Evolutionary conservation across 2,888 invertebrate genomes (phyloP).

Genomic region (Cryptocephalus primarius): DNA sequence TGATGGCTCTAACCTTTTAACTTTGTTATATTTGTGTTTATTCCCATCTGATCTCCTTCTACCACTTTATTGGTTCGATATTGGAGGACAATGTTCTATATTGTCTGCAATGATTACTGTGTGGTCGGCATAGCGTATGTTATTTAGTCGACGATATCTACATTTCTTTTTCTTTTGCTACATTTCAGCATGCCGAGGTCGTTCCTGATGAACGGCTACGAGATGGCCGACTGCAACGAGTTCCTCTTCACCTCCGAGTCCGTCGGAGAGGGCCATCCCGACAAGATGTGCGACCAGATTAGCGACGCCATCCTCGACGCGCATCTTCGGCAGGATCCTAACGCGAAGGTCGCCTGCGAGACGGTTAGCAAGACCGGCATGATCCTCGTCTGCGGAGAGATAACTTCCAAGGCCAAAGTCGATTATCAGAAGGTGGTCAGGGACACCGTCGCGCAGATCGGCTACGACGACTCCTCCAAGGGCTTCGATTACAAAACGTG

Average conservation of each 20-base stretch:
- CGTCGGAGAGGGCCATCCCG: slow-evolving; percentile 97
- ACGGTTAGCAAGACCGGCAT: slow-evolving; percentile 98
- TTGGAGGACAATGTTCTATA: too few species aligned
- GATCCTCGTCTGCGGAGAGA: slow-evolving; percentile 97
- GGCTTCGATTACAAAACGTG: slow-evolving; percentile 99
- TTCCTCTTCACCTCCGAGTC: slow-evolving; percentile 97
- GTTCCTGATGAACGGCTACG: slow-evolving; percentile 58
- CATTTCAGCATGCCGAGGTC: slow-evolving; percentile 58
- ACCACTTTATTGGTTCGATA: too few species aligned
- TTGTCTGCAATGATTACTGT: too few species aligned
- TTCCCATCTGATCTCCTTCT: too few species aligned
- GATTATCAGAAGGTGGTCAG: slow-evolving; percentile 97
- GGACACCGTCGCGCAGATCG: slow-evolving; percentile 94
- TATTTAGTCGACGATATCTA: too few species aligned
- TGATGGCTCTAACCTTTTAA: too few species aligned
- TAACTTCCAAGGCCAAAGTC: slow-evolving; percentile 93
- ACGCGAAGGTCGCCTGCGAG: slow-evolving; percentile 98
- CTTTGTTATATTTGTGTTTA: too few species aligned
- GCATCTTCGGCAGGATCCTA: slow-evolving; percentile 85
- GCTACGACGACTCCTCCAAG: slow-evolving; percentile 96
- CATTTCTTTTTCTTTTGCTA: too few species aligned
- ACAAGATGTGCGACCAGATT: slow-evolving; percentile 97
- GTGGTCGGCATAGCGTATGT: too few species aligned
- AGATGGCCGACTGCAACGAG: slow-evolving; percentile 75
- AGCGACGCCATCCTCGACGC: slow-evolving; percentile 94